Evolutionary conservation across 2,888 invertebrate species (phyloP), one percentile per base, ranked within the genome.

Genomic region (Morpho deidamia): DNA sequence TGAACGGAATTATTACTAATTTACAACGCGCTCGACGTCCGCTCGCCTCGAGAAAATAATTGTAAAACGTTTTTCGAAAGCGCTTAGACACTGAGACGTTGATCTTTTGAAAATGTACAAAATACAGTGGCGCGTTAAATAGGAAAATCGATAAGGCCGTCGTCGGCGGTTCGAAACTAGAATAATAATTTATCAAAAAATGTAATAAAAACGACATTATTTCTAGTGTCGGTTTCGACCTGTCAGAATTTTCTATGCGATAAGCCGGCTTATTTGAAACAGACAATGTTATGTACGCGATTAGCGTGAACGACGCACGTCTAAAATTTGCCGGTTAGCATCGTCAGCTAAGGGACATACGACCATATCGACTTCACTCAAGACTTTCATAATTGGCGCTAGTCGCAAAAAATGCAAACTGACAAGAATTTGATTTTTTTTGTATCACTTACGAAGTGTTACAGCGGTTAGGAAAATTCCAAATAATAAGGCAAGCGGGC

Each of bases 391-490:
- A 86, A 76, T 81, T 78, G 78, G 83, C 78, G 83, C 80, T 79
- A 81, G 74, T 82, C 76, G 83, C 80, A 83, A 87, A 87, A 85
- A 86, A 81, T 81, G 76, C 78, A 84, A 83, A 81, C 82, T 77
- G 78, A 82, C 76, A 79, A 74, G 74, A 81, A 81, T 83, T 84
- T 83, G 83, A 32, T 40, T 47, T 23, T 23, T 40, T 84, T 86
- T 85, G 83, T 82, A 83, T 83, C 87, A 86, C 85, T 86, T 81
- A 85, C 82, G 76, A 68, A 71, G 60, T 66, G 65, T 70, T 74
- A 75, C 91, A 88, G 90, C 91, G 89, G 86, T 90, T 91, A 91
- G 92, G 92, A 92, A 92, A 92, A 91, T 92, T 92, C 90, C 91
- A 83, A 91, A 83, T 81, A 81, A 76, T 76, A 74, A 76, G 74